Evolutionary conservation across 2,113 vertebrate genomes (phyloP), one percentile per base, ranked within the genome.

Genomic region (Tachuris rubrigastra): DNA sequence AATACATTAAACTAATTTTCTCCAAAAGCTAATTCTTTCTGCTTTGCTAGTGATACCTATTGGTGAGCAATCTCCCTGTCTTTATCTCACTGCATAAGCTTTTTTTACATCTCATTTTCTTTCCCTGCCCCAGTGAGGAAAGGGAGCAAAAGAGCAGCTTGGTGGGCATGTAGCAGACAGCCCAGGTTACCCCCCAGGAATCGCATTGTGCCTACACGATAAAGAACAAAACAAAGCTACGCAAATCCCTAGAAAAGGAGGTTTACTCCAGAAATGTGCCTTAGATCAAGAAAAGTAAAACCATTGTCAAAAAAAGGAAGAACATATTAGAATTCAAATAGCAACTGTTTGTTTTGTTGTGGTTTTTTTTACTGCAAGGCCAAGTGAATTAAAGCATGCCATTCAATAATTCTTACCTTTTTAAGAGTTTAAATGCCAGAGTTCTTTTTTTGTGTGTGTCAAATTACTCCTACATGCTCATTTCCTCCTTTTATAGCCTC

Each of bases 11-110:
- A 37, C 52, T 66, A 9, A 4, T 41, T 74, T 59, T 1, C 5
- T 9, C 8, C 5, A 2, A 4, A 35, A 72, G 2, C 12, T 0
- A 72, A 17, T 37, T 72, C 0, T 30, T 62, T 59, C 35, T 77
- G 15, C 13, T 89, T 81, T 69, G 22, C 6, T 85, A 59, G 10
- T 5, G 19, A 37, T 59, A 5, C 8, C 42, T 16, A 46, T 12
- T 74, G 2, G 8, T 12, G 46, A 82, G 6, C 5, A 68, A 62
- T 19, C 7, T 60, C 6, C 12, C 8, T 23, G 2, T 46, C 49
- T 59, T 88, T 63, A 23, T 42, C 56, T 63, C 3, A 9, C 8
- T 5, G 15, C 24, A 13, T 19, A 13, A 77, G 5, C 4, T 39
- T 59, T 78, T 55, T 89, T 63, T 11, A 47, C n/a, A 49, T 15